Evolutionary conservation across 2,113 vertebrate genomes (phyloP), one percentile per base, ranked within the genome.

Genomic region (Thamnophis sirtalis): DNA sequence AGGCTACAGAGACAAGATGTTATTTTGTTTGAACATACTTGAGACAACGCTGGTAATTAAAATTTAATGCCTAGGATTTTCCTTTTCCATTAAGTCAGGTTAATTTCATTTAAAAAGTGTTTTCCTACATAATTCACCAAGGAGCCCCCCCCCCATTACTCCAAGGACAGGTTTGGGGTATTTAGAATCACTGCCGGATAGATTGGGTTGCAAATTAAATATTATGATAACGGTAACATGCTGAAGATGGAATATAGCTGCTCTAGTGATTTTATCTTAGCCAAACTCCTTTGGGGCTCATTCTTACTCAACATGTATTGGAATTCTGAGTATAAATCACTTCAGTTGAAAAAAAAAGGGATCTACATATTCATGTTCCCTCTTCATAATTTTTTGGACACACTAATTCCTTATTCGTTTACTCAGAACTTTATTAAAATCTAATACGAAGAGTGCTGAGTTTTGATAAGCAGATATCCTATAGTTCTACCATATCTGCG

Each of bases 151-250:
- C 43, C 94, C 54, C 80, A 89, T 93, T 93, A 68, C 50, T 93
- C 33, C 49, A 3, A 26, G 85, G 55, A 22, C 51, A 94, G 51
- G 17, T 0, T 89, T 86, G 38, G 84, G 56, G 92, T 91, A 43
- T 84, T 1, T 1, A 93, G 90, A 91, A 26, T 60, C 90, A 89
- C 53, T 95, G 91, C 73, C 84, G 91, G 43, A 88, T 50, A 87
- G 88, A 93, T 96, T 96, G 93, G 84, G 38, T 89, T 95, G 84
- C 54, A 94, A 94, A 96, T 95, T 91, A 93, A 95, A 93, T 60
- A 92, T n/a, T 33, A 2, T 28, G 58, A 49, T 86, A 88, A 94
- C 73, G 94, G 89, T 3, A 84, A 54, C 33, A 56, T 95, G 85
- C 84, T 50, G 90, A 92, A 95, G 87, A 63, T 0, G 0, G 58